Evolutionary conservation across 2,888 invertebrate species (phyloP).

Genomic region (Rhogogaster chlorosoma): DNA sequence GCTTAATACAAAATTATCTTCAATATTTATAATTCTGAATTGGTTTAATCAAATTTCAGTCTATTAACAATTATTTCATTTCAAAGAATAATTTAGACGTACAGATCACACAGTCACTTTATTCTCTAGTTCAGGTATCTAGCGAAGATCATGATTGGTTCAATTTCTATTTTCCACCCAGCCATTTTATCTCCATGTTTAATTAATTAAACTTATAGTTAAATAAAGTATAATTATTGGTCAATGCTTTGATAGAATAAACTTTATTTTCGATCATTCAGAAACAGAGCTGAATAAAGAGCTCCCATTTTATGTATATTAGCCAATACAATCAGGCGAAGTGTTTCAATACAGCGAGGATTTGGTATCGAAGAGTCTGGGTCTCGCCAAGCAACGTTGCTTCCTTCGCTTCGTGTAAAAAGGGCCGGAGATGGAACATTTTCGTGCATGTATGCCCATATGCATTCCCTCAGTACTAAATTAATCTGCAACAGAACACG

Average conservation of each 20-base stretch:
- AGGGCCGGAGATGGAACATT: constrained; percentile 92
- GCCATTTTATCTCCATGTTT: background rate
- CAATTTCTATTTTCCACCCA: background rate
- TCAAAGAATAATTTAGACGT: background rate
- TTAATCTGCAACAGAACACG: constrained; percentile 82
- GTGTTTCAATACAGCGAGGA: constrained; percentile 88
- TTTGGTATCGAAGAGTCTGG: constrained; percentile 85
- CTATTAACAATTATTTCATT: background rate
- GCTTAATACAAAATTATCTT: too few species aligned
- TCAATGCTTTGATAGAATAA: background rate
- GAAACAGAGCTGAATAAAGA: constrained; percentile 80
- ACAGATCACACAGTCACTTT: background rate
- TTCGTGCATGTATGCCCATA: constrained; percentile 95
- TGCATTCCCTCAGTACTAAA: constrained; percentile 89
- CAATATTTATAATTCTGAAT: too few species aligned
- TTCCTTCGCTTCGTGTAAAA: constrained; percentile 79
- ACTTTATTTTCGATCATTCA: constrained; percentile 66
- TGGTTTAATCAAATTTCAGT: background rate
- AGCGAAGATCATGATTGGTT: background rate
- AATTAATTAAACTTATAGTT: background rate
- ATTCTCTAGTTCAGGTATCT: background rate
- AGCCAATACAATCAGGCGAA: constrained; percentile 89
- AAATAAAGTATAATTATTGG: background rate
- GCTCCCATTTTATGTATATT: constrained; percentile 88
- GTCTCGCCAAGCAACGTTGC: constrained; percentile 84